Base-by-base conservation (phyloP, 2,113 vertebrate species). In the Lampris incognitus region DNA sequence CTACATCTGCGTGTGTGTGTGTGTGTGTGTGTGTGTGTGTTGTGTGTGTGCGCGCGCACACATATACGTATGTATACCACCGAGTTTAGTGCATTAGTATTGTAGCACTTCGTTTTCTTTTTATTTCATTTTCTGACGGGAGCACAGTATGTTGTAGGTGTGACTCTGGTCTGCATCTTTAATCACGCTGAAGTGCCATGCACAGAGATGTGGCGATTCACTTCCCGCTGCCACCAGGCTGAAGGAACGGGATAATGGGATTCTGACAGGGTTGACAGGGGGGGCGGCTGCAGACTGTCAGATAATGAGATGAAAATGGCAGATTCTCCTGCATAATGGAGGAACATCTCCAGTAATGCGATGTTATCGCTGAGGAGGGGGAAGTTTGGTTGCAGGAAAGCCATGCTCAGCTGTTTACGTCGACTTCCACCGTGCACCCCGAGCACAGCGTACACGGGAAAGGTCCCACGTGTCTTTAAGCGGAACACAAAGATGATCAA, bases 281-380 rank as follows among this genome's bases (percentile, higher is more conserved):
- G 54, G 73, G 51, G 42, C 50, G 73, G 68, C 80, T 78, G 72
- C 76, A 59, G 66, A 61, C 56, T 76, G 66, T 89, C 83, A 78
- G 81, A 87, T 82, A 82, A 86, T 84, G 85, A 89, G 81, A 82
- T 54, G 6, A 88, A 88, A 89, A 87, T 69, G 62, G 74, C 67
- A 69, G 77, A 84, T 81, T 84, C 66, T 72, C 44, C 76, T 82
- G 86, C 85, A 89, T 90, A 85, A 92, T 87, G 81, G 90, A 24
- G 24, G 24, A 24, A 24, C 24, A 82, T 85, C 76, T 75, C 79
- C 80, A 83, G 81, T 86, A 88, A 85, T 80, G 86, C 83, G 72
- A 83, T 85, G 81, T 72, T 79, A 65, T 69, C 81, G 39, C 62
- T 24, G 24, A 24, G 51, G 74, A 66, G 40, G 24, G 59, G 60